phyloP scores from a whole-genome alignment of 2,888 invertebrate genomes.

The Spodoptera littoralis region DNA sequence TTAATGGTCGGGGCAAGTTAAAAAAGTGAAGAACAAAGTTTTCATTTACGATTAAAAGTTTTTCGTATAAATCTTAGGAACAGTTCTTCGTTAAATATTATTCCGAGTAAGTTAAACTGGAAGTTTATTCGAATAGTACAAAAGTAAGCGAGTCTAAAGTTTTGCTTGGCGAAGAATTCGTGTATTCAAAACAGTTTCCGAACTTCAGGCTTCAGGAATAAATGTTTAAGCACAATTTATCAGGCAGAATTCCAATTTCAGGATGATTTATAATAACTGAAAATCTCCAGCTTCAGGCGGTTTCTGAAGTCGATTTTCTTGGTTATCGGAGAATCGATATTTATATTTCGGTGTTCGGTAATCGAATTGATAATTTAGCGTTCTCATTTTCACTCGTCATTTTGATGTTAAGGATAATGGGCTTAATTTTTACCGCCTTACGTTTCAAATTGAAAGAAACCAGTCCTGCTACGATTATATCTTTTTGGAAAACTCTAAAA shows the following conservation, averaged over 20 bases:
- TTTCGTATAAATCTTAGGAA: constrained; percentile 42
- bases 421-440: no score
- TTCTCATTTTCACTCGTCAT: no score
- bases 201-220: constrained; percentile 44
- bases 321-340: background rate
- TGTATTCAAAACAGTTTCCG: constrained; percentile 48
- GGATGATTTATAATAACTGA: constrained; percentile 30
- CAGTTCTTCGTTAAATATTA: constrained; percentile 44
- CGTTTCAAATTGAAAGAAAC: no score
- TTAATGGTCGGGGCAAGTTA: constrained; percentile 4
- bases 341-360: background rate
- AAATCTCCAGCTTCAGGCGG: background rate
- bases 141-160: constrained; percentile 39
- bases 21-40: constrained; percentile 25
- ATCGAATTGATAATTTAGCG: background rate
- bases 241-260: constrained; percentile 28
- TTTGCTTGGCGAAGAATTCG: constrained; percentile 37
- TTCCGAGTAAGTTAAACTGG: constrained; percentile 29
- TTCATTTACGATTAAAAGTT: constrained; percentile 16
- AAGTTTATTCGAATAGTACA: constrained; percentile 29
- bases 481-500: no score
- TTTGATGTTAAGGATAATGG: no score
- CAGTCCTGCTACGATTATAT: no score
- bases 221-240: constrained; percentile 44
- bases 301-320: background rate